Conservation (phyloP, 2,797 vertebrate genomes). For the Ptychobarbus kaznakovi region DNA sequence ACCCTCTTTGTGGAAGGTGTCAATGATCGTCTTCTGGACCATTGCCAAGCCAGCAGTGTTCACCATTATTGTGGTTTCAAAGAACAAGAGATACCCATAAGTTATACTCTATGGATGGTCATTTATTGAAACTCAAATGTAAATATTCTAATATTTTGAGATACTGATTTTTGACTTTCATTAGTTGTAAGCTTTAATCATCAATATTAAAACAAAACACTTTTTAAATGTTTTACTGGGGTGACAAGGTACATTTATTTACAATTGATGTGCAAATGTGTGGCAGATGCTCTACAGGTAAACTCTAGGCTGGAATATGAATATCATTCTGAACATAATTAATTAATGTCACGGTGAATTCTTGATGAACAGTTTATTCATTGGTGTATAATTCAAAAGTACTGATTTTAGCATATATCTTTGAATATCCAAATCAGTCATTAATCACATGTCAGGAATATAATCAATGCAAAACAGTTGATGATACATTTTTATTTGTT, state of each 20-base stretch:
- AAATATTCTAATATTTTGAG: no score
- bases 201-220: no score
- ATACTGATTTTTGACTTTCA: no score
- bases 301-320: slow-evolving; percentile 7
- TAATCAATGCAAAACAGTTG: slow-evolving; percentile 3
- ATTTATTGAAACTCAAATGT: no score
- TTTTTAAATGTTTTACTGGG: no score
- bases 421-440: background rate
- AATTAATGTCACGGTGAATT: background rate
- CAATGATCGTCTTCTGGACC: no score
- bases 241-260: slow-evolving; percentile 2
- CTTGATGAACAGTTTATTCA: background rate
- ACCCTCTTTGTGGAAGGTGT: no score
- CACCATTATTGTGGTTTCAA: no score
- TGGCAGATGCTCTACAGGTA: background rate
- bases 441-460: background rate
- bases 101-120: no score
- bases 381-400: background rate
- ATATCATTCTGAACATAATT: background rate
- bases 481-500: background rate
- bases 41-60: no score
- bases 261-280: background rate
- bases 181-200: no score
- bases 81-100: no score
- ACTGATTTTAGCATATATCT: background rate